Conservation (phyloP, 2,113 vertebrate species). For the Hiodon tergisus region DNA sequence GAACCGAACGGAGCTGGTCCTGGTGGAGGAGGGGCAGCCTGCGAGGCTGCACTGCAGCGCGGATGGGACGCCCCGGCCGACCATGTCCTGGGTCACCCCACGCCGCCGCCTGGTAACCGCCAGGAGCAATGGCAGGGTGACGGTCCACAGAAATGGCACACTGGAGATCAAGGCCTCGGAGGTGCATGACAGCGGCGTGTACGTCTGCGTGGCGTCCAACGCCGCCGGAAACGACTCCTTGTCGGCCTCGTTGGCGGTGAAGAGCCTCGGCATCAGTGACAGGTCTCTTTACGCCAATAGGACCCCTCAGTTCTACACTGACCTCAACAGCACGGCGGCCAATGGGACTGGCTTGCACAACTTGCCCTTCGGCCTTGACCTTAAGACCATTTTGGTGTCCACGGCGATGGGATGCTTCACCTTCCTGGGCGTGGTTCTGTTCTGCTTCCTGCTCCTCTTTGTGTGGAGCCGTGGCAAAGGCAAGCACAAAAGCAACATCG, state of each 20-base stretch:
- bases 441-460: constrained; percentile 97
- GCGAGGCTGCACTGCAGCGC: constrained; percentile 84
- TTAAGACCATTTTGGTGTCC: constrained; percentile 97
- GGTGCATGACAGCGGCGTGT: constrained; percentile 88
- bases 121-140: constrained; percentile 84
- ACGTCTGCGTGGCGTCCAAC: constrained; percentile 88
- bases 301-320: constrained; percentile 94
- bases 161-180: constrained; percentile 90
- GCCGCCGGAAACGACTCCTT: constrained; percentile 92
- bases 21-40: constrained; percentile 89
- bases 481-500: constrained; percentile 99
- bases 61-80: constrained; percentile 83
- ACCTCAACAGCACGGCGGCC: constrained; percentile 81
- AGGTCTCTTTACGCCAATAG: constrained; percentile 93
- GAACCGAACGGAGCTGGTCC: constrained; percentile 82
- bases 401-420: constrained; percentile 99
- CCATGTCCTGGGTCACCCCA: constrained; percentile 88
- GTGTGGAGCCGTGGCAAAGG: constrained; percentile 99
- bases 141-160: constrained; percentile 83
- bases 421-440: constrained; percentile 96
- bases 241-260: constrained; percentile 84
- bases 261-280: constrained; percentile 78
- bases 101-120: constrained; percentile 75
- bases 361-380: constrained; percentile 83
- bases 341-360: constrained; percentile 78